Conservation (phyloP, 2,113 vertebrate genomes). For the Sinocyclocheilus rhinocerous region DNA sequence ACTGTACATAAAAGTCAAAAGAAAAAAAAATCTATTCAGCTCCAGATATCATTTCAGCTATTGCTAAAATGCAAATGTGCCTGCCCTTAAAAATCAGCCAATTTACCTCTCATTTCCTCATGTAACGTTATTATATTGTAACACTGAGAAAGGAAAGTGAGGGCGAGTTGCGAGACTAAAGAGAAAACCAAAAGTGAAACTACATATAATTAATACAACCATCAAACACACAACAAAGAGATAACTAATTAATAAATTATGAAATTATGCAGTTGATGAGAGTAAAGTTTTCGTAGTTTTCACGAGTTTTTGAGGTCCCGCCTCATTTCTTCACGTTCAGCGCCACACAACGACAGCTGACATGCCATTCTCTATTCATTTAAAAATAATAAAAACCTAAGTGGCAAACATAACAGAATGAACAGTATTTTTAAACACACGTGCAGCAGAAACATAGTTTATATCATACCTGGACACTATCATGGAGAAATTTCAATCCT, state of each 20-base stretch:
- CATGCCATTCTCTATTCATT: not conserved
- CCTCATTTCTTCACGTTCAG: not conserved
- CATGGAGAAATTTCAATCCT: not conserved
- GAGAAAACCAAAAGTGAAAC: not conserved
- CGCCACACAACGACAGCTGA: not conserved
- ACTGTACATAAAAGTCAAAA: not conserved
- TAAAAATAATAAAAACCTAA: not conserved
- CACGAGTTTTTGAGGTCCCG: not conserved
- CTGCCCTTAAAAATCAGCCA: not conserved
- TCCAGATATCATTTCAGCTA: not conserved
- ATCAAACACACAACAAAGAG: no score
- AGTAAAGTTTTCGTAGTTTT: not conserved
- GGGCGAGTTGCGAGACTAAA: not conserved
- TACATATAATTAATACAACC: not conserved
- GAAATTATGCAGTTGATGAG: no score
- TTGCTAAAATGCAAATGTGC: not conserved
- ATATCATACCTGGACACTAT: conserved; percentile 2
- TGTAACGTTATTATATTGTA: not conserved
- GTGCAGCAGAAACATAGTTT: not conserved
- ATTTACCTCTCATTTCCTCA: not conserved
- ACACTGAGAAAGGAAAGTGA: not conserved
- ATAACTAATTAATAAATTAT: no score
- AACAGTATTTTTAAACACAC: no score
- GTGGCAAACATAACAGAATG: not conserved
- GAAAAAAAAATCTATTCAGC: no score